Percentiles rank a stretch among this genome's conserved stretches.
Conservation (phyloP, 1,140 invertebrate species). For the Drosophila varians region DNA sequence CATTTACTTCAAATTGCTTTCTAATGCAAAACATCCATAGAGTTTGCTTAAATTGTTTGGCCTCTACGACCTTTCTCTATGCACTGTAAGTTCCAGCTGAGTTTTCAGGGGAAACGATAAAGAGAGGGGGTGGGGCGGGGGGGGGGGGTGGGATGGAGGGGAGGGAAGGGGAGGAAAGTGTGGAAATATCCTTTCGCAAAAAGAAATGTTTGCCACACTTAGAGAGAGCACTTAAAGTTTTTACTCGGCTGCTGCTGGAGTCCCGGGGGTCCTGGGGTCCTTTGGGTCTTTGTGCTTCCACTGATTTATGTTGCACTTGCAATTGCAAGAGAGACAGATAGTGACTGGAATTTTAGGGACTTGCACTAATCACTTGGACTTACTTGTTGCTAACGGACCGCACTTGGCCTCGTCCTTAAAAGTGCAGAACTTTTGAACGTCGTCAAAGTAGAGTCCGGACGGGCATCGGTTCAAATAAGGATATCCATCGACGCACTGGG, state of each 20-base stretch:
- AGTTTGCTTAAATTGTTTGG: background rate
- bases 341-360: constrained; percentile 13
- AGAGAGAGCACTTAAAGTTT: constrained; percentile 76
- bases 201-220: constrained; percentile 40
- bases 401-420: constrained; percentile 96
- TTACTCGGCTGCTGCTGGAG: constrained; percentile 18
- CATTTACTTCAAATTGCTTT: constrained; percentile 81
- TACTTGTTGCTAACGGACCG: constrained; percentile 93
- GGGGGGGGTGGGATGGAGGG: no score
- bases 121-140: no score
- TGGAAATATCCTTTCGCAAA: background rate
- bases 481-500: constrained; percentile 95
- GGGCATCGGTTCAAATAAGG: constrained; percentile 94
- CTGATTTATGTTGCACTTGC: constrained; percentile 77
- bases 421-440: constrained; percentile 94
- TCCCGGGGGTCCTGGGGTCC: background rate
- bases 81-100: constrained; percentile 41
- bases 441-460: constrained; percentile 94
- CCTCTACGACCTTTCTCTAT: background rate
- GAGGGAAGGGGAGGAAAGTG: background rate
- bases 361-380: constrained; percentile 84
- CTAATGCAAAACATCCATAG: constrained; percentile 66
- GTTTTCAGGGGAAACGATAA: constrained; percentile 4
- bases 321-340: constrained; percentile 44
- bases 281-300: constrained; percentile 15